Evolutionary conservation across 1,140 invertebrate genomes (phyloP), one percentile per base, ranked within the genome.

Genomic region (Tachypleus tridentatus): DNA sequence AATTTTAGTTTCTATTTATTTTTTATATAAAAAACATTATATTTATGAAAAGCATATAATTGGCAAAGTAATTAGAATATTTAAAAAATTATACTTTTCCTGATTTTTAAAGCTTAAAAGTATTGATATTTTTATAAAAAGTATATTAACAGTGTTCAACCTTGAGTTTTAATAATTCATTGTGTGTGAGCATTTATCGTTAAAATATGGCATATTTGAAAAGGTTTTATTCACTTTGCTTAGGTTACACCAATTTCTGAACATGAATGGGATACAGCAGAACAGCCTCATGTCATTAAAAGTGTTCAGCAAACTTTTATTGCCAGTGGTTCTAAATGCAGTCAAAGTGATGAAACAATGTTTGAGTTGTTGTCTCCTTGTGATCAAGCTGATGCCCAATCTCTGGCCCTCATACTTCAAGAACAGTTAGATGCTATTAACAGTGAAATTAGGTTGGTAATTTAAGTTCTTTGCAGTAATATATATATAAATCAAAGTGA

Each of bases 371-470:
- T 79, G 49, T 79, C 71, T 54, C 73, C 74, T 29, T 3, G 72
- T 59, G 76, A 86, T 4, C 70, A 70, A 52, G 93, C 91, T 5
- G 96, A 99, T 77, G 95, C 97, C 50, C 96, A 98, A 77, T 93
- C 95, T 0, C 80, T 99, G 64, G 97, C 97, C 47, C 83, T 97
- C 71, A 98, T 99, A 92, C 81, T 99, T 66, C 97, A 99, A 79
- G 95, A 99, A 77, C 96, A 99, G 77, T 80, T 99, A 58, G 96
- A 99, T 80, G 97, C 97, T 70, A 99, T 99, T 72, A 99, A 99
- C 79, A 97, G 97, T 76, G 97, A 99, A 82, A 99, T 99, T 70
- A 85, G 85, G 82, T 83, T 71, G 61, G 62, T 64, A 29, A 29
- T 29, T 29, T 49, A 8, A n/a, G 1, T 70, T 2, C 48, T 67